These are phyloP conservation scores for Crenuchus spilurus DNA, from an alignment of 2,797 vertebrate genomes.

Conservation along the genomic window DNA sequence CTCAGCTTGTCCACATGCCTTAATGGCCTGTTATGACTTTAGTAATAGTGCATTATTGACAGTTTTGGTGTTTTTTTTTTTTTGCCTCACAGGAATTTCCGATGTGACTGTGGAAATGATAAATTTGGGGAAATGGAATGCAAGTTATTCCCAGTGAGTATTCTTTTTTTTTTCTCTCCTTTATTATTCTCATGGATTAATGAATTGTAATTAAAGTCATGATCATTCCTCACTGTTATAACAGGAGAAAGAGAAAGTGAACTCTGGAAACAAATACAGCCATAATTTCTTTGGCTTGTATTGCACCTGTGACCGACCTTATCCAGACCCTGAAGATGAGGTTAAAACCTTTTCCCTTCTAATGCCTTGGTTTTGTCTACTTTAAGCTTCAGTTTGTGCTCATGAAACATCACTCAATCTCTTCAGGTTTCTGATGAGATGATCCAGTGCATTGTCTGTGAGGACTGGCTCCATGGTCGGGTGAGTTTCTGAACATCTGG, in stretches of 20 bases:
- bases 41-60: too few species aligned
- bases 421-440: conserved; percentile 93
- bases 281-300: conserved; percentile 96
- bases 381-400: not conserved
- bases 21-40: too few species aligned
- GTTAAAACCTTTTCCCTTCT: conserved; percentile 66
- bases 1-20: too few species aligned
- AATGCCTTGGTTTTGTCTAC: not conserved
- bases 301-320: conserved; percentile 91
- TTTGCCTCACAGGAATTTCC: conserved; percentile 73
- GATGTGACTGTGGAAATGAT: conserved; percentile 91
- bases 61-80: too few species aligned
- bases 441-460: conserved; percentile 96
- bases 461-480: conserved; percentile 97
- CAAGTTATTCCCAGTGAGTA: conserved; percentile 89
- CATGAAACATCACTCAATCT: not conserved
- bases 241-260: conserved; percentile 89
- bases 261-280: conserved; percentile 91
- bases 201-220: not conserved
- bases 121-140: conserved; percentile 91
- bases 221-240: not conserved
- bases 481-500: too few species aligned
- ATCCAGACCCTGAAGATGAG: conserved; percentile 96
- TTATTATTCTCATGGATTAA: not conserved
- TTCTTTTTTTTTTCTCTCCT: not conserved